Percentiles rank a stretch among this genome's conserved stretches.
Evolutionary conservation across 2,888 invertebrate genomes (phyloP).

Genomic region (Parnassius smintheus): DNA sequence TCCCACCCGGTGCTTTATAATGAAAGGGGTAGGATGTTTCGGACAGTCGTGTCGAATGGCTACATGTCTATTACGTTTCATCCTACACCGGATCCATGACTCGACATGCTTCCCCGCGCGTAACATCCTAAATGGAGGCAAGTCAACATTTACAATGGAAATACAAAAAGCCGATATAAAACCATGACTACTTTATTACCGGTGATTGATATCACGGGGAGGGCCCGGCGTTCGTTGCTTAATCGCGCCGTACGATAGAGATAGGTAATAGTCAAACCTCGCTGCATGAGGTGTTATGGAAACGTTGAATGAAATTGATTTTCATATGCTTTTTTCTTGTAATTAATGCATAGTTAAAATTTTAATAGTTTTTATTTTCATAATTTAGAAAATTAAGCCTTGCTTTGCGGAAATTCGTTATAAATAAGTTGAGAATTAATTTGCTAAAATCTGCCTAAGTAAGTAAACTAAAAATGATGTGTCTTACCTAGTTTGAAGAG

Average conservation of each 20-base stretch:
- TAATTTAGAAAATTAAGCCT: too few relatives aligned
- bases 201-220: conserved; percentile 41
- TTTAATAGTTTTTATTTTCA: too few relatives aligned
- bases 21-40: conserved; percentile 52
- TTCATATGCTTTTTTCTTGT: too few relatives aligned
- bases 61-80: conserved; percentile 57
- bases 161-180: conserved; percentile 36
- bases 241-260: neutral
- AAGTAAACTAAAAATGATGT: too few relatives aligned
- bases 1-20: conserved; percentile 45
- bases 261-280: neutral
- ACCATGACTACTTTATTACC: conserved; percentile 39
- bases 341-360: too few relatives aligned
- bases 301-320: too few relatives aligned
- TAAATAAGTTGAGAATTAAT: too few relatives aligned
- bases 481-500: too few relatives aligned
- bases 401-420: too few relatives aligned
- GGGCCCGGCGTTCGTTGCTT: conserved; percentile 15
- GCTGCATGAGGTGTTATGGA: too few relatives aligned
- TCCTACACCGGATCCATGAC: conserved; percentile 42
- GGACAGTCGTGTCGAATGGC: conserved; percentile 65
- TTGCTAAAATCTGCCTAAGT: too few relatives aligned
- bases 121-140: conserved; percentile 56
- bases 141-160: conserved; percentile 40
- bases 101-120: conserved; percentile 53